phyloP scores from a whole-genome alignment of 2,888 invertebrate genomes.

The Himalopsyche tibetana region DNA sequence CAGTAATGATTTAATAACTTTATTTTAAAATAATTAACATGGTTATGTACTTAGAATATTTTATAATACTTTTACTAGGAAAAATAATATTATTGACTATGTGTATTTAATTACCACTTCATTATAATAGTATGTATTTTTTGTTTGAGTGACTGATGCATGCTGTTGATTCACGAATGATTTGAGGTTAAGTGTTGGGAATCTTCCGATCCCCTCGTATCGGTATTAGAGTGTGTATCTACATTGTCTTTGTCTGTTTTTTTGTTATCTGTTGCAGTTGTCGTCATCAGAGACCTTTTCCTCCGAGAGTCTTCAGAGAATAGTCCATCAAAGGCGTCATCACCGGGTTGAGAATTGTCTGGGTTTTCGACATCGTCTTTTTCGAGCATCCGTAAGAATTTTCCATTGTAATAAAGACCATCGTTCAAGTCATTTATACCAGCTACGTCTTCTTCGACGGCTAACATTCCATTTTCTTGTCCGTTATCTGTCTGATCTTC shows the following conservation, averaged over 20 bases:
- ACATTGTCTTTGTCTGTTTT: background rate
- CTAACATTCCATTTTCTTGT: constrained; percentile 44
- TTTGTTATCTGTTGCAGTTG: background rate
- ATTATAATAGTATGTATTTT: background rate
- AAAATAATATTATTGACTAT: constrained; percentile 4
- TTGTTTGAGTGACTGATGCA: constrained; percentile 15
- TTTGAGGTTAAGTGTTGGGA: constrained; percentile 44
- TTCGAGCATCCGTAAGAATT: constrained; percentile 56
- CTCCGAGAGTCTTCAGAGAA: constrained; percentile 62
- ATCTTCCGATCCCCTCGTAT: background rate
- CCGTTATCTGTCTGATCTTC: constrained; percentile 51
- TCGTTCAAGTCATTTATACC: constrained; percentile 37
- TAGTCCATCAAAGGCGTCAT: constrained; percentile 56
- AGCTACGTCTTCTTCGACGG: constrained; percentile 47
- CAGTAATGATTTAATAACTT: background rate
- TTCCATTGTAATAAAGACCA: constrained; percentile 59
- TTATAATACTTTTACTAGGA: constrained; percentile 18
- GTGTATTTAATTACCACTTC: background rate
- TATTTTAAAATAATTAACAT: background rate
- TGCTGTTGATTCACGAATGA: constrained; percentile 54
- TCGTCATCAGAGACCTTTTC: constrained; percentile 59
- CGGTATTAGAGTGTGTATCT: background rate
- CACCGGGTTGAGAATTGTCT: constrained; percentile 46
- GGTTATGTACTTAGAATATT: background rate
- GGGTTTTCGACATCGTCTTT: constrained; percentile 53